These are phyloP conservation scores for Dioctria linearis DNA, from an alignment of 2,888 invertebrate genomes.

Conservation along the genomic window DNA sequence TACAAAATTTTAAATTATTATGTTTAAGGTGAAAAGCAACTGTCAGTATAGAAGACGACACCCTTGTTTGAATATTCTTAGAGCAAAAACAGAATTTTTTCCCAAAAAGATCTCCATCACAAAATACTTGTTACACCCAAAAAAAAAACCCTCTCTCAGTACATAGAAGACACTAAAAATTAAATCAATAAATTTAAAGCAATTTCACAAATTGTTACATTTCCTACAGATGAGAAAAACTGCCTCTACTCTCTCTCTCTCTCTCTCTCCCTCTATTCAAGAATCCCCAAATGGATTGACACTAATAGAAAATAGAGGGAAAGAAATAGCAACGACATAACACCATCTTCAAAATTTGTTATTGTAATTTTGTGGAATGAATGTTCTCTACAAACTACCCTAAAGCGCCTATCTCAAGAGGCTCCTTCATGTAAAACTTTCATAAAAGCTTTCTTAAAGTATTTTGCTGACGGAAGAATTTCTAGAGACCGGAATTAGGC, in stretches of 20 bases:
- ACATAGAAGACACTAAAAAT: not conserved
- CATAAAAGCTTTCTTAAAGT: conserved; percentile 24
- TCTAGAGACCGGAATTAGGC: conserved; percentile 27
- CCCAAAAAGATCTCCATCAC: too few species aligned
- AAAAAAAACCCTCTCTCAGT: not conserved
- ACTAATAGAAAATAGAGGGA: conserved; percentile 39
- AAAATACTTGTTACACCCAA: not conserved
- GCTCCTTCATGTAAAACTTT: conserved; percentile 17
- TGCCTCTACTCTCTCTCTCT: not conserved
- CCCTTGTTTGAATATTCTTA: too few species aligned
- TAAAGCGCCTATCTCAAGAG: not conserved
- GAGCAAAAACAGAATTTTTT: too few species aligned
- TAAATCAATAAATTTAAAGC: conserved; percentile 34
- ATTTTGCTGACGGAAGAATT: conserved; percentile 43
- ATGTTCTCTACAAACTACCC: conserved; percentile 7
- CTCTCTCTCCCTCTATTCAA: not conserved
- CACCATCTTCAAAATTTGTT: conserved; percentile 9
- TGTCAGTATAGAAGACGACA: too few species aligned
- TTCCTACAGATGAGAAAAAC: conserved; percentile 1
- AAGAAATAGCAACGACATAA: conserved; percentile 9
- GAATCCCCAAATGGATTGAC: conserved; percentile 44
- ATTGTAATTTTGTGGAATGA: not conserved
- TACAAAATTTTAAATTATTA: too few species aligned
- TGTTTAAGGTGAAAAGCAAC: too few species aligned
- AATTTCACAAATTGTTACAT: conserved; percentile 39